phyloP scores from a whole-genome alignment of 1,140 invertebrate genomes.

The Drosophila pseudoobscura region DNA sequence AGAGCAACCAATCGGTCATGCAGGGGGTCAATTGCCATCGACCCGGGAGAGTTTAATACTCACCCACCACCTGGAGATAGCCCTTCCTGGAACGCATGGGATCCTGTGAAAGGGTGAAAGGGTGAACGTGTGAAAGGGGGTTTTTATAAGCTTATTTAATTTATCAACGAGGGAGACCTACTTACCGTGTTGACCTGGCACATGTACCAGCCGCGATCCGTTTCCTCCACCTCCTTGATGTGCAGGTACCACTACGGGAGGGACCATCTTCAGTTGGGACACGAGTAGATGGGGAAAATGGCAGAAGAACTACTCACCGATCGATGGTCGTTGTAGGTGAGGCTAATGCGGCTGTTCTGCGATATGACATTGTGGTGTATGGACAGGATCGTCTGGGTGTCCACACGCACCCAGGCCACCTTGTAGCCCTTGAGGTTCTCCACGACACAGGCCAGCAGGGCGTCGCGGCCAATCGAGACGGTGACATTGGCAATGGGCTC shows the following conservation, averaged over 20 bases:
- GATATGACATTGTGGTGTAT: conserved; percentile 95
- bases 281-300: neutral
- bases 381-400: conserved; percentile 95
- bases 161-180: too few species aligned
- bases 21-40: conserved; percentile 26
- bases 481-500: conserved; percentile 96
- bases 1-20: conserved; percentile 30
- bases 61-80: conserved; percentile 94
- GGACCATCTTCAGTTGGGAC: neutral
- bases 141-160: conserved; percentile 4
- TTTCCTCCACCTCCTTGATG: conserved; percentile 91
- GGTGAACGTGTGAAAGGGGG: neutral
- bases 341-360: conserved; percentile 92
- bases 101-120: conserved; percentile 83
- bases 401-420: conserved; percentile 96
- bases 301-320: conserved; percentile 83
- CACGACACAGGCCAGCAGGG: conserved; percentile 96
- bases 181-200: conserved; percentile 83
- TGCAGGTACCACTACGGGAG: conserved; percentile 89
- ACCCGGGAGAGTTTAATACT: conserved; percentile 75
- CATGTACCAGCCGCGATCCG: conserved; percentile 89
- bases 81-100: conserved; percentile 93
- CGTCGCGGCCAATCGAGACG: conserved; percentile 94
- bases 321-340: conserved; percentile 93
- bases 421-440: conserved; percentile 95